Base-by-base conservation (phyloP, 2,797 vertebrate genomes). In the Centroberyx gerrardi region DNA sequence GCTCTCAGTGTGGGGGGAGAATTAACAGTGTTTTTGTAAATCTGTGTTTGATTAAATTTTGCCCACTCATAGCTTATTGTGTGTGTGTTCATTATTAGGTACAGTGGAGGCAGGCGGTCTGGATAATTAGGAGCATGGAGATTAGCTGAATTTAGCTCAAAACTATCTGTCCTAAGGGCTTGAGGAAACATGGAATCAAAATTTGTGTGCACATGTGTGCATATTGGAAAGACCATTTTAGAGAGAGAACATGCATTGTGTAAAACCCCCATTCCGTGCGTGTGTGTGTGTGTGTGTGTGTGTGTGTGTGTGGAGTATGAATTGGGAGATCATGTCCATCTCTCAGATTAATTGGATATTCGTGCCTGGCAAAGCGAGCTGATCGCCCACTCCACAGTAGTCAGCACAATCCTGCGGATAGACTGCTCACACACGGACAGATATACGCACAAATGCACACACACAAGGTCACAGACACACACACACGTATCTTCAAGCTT, bases 291-390 rank as follows among this genome's bases (percentile, higher is more conserved):
- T 66, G 53, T 22, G 54, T 33, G 66, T 33, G 22, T 31, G 65
- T 9, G 28, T 56, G 52, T 56, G 55, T n/a, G 18, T 36, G 38
- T 28, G 52, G 10, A 36, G 29, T 22, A 46, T 17, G 44, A 33
- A n/a, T 18, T 29, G 9, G 15, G 22, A 15, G 48, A 42, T 55
- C 42, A 71, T 61, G 62, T 74, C 78, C 61, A 63, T 70, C 64
- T 77, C 61, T 64, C 18, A 75, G 61, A 80, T 81, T 83, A 83
- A 60, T 78, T 83, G 56, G 18, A 36, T 55, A 46, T 63, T 72
- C n/a, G 60, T 53, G 48, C 60, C 15, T 71, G 58, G 48, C 51
- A 68, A 38, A 74, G 55, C 68, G 49, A 75, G 36, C 46, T 38
- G 36, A 73, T 74, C 2, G 58, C 64, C 58, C 42, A 65, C 51